Evolutionary conservation across 1,140 invertebrate genomes (phyloP).

Genomic region (Drosophila mauritiana): DNA sequence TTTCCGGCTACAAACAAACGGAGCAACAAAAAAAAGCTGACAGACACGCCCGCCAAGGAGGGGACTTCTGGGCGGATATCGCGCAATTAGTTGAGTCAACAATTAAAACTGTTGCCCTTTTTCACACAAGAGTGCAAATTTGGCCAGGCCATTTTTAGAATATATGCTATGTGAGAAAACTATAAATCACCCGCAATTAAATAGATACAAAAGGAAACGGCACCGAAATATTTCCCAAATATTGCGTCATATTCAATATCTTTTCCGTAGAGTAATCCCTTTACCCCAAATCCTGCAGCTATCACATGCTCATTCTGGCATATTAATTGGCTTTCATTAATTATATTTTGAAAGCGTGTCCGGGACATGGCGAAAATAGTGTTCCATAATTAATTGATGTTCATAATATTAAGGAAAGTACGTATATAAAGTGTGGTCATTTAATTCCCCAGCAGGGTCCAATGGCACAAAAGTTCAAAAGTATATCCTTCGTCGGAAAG

Average conservation of each 20-base stretch:
- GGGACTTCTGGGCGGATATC: constrained; percentile 28
- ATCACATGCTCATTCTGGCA: constrained; percentile 41
- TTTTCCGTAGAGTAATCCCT: constrained; percentile 14
- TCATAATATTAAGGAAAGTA: constrained; percentile 32
- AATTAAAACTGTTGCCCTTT: constrained; percentile 47
- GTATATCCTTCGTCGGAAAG: background rate
- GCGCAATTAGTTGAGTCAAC: constrained; percentile 60
- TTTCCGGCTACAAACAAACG: constrained; percentile 58
- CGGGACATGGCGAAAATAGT: constrained; percentile 46
- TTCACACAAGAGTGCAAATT: constrained; percentile 31
- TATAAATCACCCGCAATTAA: constrained; percentile 26
- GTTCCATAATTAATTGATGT: constrained; percentile 63
- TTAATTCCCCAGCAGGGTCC: constrained; percentile 14
- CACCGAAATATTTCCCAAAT: background rate
- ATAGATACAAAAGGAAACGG: background rate
- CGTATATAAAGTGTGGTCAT: constrained; percentile 15
- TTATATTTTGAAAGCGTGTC: constrained; percentile 64
- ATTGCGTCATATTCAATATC: constrained; percentile 27
- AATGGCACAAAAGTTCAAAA: constrained; percentile 17
- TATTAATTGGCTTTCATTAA: constrained; percentile 75
- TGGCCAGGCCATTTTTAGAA: constrained; percentile 27
- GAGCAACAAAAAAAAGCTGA: constrained; percentile 45
- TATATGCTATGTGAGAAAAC: constrained; percentile 1
- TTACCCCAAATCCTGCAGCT: constrained; percentile 12
- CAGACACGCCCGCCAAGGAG: constrained; percentile 41